Evolutionary conservation across 1,140 invertebrate genomes (phyloP), one percentile per base, ranked within the genome.

Genomic region (Anastrepha obliqua): DNA sequence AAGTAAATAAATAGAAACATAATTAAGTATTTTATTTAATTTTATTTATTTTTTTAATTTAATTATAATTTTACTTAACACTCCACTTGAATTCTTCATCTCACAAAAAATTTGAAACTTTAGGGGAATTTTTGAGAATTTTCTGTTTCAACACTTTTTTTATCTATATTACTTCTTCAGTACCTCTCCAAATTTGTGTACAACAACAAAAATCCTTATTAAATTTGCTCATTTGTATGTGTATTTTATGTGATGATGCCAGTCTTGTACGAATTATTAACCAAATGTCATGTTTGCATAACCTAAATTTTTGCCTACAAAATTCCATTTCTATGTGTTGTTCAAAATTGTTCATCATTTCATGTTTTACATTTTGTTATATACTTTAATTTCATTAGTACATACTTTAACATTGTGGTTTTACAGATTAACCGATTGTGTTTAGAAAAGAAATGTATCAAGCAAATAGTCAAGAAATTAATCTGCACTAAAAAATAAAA

Each of bases 171-270:
- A 55, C 51, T 55, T 9, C 9, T 55, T 55, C 51, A 55, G 51
- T 55, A 3, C 39, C 3, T 15, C 4, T 70, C 42, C 67, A 42
- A 70, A 70, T 44, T 70, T 70, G 11, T 74, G 6, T 47, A 15
- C 67, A 74, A 5, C 42, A 3, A 70, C 15, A 17, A 55, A 81
- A 20, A 3, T 13, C 15, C 44, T 39, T 44, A 67, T 65, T 65
- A 8, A 5, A 13, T n/a, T 42, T 51, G 44, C 29, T 74, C 7
- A 20, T 20, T 81, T 55, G 8, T 81, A 81, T 81, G 44, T 81
- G 74, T 58, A 51, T 81, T 81, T 55, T 81, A 81, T 55, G 74
- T 81, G 47, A 20, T 81, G 6, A 81, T 78, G 47, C 74, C 74
- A 81, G 44, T 81, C 44, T 81, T 55, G 44, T 81, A 20, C n/a